These are phyloP conservation scores for Rhinichthys klamathensis DNA, from an alignment of 2,113 vertebrate species.

Conservation along the genomic window DNA sequence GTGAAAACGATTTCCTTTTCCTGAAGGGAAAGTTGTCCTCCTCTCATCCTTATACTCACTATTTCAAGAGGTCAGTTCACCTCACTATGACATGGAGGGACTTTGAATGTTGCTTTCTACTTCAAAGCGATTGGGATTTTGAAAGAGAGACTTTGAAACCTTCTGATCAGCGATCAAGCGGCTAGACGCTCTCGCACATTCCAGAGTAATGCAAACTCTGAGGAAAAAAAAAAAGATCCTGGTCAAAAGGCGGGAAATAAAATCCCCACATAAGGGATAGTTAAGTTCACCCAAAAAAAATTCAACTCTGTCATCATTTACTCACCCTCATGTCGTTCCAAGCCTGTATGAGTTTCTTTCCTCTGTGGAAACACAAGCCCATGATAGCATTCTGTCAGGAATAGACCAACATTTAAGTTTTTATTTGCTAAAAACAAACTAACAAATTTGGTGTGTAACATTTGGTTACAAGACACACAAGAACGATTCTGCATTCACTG, in stretches of 20 bases:
- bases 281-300: background rate
- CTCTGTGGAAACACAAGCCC: background rate
- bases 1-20: slow-evolving; percentile 78
- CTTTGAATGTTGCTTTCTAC: slow-evolving; percentile 9
- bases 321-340: background rate
- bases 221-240: background rate
- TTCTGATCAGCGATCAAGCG: background rate
- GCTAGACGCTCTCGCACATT: slow-evolving; percentile 16
- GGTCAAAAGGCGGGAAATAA: background rate
- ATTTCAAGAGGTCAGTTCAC: slow-evolving; percentile 81
- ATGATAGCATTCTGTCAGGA: background rate
- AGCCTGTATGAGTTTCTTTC: background rate
- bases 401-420: background rate
- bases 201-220: background rate
- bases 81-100: background rate
- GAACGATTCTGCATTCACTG: background rate
- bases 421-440: background rate
- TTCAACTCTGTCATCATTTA: background rate
- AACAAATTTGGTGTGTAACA: background rate
- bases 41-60: slow-evolving; percentile 77
- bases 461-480: background rate
- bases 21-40: slow-evolving; percentile 70
- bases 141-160: slow-evolving; percentile 36
- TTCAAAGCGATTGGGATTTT: slow-evolving; percentile 26
- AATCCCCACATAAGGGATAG: background rate